Percentiles rank a stretch among this genome's conserved stretches.
These are phyloP conservation scores for Melanargia galathea DNA, from an alignment of 2,888 invertebrate genomes.

Conservation along the genomic window DNA sequence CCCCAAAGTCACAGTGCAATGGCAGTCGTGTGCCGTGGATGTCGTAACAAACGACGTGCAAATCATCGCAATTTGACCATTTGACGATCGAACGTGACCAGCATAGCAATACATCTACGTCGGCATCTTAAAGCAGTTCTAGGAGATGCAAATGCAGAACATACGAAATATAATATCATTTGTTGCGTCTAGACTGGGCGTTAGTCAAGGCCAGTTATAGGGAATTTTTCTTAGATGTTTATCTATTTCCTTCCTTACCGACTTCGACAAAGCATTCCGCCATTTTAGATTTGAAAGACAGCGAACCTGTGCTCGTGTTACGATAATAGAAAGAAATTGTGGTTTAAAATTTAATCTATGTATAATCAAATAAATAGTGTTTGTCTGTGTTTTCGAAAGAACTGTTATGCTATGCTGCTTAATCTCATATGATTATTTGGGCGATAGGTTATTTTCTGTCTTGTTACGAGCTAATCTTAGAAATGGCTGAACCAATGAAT, in stretches of 20 bases:
- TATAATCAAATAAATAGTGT: too few species aligned
- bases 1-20: too few species aligned
- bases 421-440: too few species aligned
- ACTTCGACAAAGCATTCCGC: not conserved
- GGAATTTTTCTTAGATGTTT: slow-evolving; percentile 6
- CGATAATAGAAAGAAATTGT: too few species aligned
- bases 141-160: slow-evolving; percentile 9
- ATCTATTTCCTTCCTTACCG: not conserved
- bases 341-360: too few species aligned
- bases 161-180: not conserved
- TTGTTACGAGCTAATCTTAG: too few species aligned
- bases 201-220: slow-evolving; percentile 6
- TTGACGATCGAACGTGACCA: slow-evolving; percentile 28
- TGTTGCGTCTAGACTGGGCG: not conserved
- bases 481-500: too few species aligned
- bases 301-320: too few species aligned
- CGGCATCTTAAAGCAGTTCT: slow-evolving; percentile 7
- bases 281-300: too few species aligned
- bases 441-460: too few species aligned
- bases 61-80: slow-evolving; percentile 30
- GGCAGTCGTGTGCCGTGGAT: slow-evolving; percentile 19
- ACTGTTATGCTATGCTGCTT: too few species aligned
- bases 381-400: too few species aligned
- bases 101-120: slow-evolving; percentile 13
- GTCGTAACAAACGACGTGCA: slow-evolving; percentile 28